Evolutionary conservation across 92 coral and sea anemone genomes (phyloP).

Genomic region (Pocillopora meandrina): DNA sequence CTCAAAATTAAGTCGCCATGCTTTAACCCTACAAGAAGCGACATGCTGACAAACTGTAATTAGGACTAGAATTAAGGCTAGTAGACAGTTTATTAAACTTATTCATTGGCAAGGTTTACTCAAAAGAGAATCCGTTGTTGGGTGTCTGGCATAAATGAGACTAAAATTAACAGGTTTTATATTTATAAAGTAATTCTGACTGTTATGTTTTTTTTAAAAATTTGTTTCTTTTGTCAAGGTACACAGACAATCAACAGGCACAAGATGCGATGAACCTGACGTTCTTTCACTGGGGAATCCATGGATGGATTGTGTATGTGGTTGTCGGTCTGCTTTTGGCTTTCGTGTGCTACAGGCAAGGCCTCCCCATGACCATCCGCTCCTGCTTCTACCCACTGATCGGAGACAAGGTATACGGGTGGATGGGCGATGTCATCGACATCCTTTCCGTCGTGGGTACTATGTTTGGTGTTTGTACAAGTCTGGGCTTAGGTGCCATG

Average conservation of each 20-base stretch:
- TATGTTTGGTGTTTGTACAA: constrained; percentile 95
- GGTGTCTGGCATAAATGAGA: too few species aligned
- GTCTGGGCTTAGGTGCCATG: constrained; percentile 93
- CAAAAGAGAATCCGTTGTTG: too few species aligned
- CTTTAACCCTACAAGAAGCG: too few species aligned
- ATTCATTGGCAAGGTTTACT: too few species aligned
- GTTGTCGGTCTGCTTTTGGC: constrained; percentile 89
- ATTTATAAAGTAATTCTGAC: not conserved
- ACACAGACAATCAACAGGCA: constrained; percentile 84
- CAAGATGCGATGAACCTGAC: constrained; percentile 93
- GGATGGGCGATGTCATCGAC: constrained; percentile 86
- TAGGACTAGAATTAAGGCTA: too few species aligned
- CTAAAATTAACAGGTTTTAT: not conserved
- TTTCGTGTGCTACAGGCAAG: constrained; percentile 74
- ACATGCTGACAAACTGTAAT: too few species aligned
- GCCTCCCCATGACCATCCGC: constrained; percentile 90
- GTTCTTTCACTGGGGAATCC: constrained; percentile 93
- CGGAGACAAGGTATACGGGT: constrained; percentile 83
- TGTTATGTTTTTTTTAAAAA: too few species aligned
- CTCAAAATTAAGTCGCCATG: too few species aligned
- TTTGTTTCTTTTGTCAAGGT: constrained; percentile 15
- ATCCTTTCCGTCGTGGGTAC: constrained; percentile 82
- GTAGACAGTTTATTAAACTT: too few species aligned
- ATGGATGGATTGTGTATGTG: constrained; percentile 94
- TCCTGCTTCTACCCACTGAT: constrained; percentile 88